Evolutionary conservation across 1,140 invertebrate genomes (phyloP).

Genomic region (Bombus turneri): DNA sequence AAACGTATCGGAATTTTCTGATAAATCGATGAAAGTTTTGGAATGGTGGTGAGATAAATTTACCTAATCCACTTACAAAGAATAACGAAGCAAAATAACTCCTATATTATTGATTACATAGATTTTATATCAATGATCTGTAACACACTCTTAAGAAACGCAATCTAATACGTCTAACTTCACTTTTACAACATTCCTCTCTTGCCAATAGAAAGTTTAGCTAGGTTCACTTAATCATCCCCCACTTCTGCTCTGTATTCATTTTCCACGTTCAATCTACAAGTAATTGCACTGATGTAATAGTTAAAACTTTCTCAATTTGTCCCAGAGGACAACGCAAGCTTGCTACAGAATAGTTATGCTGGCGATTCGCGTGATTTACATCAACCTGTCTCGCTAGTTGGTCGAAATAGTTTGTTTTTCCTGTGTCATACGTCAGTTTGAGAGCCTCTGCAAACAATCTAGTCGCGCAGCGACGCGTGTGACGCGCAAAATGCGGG

Average conservation of each 20-base stretch:
- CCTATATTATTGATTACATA: no score
- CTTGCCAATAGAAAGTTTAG: not conserved
- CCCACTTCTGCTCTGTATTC: not conserved
- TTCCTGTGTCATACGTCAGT: slow-evolving; percentile 52
- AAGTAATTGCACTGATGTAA: no score
- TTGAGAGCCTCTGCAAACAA: slow-evolving; percentile 84
- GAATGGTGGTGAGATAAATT: no score
- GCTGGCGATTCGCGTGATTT: slow-evolving; percentile 1
- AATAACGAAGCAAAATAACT: not conserved
- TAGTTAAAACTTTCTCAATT: not conserved
- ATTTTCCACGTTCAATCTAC: no score
- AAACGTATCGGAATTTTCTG: no score
- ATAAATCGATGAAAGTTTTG: no score
- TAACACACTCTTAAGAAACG: not conserved
- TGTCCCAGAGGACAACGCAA: not conserved
- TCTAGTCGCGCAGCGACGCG: slow-evolving; percentile 82
- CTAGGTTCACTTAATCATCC: not conserved
- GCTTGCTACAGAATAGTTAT: not conserved
- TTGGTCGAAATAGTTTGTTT: slow-evolving; percentile 56
- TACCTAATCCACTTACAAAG: not conserved
- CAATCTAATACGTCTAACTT: not conserved
- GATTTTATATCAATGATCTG: not conserved
- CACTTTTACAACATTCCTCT: not conserved
- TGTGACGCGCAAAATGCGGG: slow-evolving; percentile 83
- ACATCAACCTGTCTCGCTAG: slow-evolving; percentile 42